Conservation (phyloP, 2,797 vertebrate genomes). For the Myioborus melanocephalus region DNA sequence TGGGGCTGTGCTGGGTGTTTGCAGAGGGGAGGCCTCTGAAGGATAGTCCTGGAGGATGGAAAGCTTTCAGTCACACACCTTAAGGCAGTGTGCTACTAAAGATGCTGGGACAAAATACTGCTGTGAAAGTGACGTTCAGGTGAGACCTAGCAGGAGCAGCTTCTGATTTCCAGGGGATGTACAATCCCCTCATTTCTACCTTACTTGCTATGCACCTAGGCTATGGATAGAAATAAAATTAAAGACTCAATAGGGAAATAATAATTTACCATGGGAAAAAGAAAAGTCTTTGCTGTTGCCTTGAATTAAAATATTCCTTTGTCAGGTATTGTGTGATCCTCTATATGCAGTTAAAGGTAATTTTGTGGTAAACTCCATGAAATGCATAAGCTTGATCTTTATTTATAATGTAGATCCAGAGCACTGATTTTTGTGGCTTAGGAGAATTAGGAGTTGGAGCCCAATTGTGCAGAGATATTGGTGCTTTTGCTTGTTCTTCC, state of each 20-base stretch:
- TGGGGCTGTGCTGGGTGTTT: background rate
- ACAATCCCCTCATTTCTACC: background rate
- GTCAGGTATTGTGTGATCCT: rapidly evolving
- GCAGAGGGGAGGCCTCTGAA: background rate
- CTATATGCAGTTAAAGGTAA: background rate
- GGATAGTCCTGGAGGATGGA: background rate
- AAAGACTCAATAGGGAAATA: background rate
- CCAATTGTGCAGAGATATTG: background rate
- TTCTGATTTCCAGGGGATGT: background rate
- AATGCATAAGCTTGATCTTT: background rate
- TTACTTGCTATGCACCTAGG: background rate
- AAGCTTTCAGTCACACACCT: background rate
- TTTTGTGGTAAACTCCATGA: background rate
- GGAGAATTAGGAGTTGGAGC: background rate
- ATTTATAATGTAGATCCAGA: background rate
- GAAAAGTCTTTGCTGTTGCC: background rate
- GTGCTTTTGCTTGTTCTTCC: background rate
- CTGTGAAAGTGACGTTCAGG: background rate
- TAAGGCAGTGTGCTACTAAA: background rate
- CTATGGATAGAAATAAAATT: background rate
- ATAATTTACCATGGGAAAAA: background rate
- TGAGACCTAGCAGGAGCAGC: background rate
- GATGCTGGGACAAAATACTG: background rate
- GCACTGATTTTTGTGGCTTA: background rate
- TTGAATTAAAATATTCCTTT: background rate